Percentiles rank a stretch among this genome's conserved stretches.
Conservation (phyloP, 2,113 vertebrate genomes). For the Rallus limicola region DNA sequence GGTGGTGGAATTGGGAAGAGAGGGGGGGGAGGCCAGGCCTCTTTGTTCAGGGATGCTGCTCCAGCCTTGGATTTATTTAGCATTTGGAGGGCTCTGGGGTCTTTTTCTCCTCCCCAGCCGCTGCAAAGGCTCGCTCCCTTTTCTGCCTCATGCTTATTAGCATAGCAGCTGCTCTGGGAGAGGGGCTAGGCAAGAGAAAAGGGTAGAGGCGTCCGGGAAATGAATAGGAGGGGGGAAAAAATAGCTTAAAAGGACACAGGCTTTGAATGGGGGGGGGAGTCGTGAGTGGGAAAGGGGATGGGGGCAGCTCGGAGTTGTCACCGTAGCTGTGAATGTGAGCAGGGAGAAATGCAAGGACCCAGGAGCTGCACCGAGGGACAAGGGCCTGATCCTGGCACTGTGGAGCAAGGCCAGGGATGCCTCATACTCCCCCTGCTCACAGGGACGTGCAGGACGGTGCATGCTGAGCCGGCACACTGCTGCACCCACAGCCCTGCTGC, state of each 20-base stretch:
- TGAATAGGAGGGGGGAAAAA: slow-evolving; percentile 88
- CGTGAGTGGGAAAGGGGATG: slow-evolving; percentile 48
- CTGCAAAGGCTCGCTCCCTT: slow-evolving; percentile 42
- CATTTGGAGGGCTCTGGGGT: slow-evolving; percentile 75
- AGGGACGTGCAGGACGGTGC: rapidly evolving
- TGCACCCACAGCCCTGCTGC: not conserved
- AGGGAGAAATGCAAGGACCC: not conserved
- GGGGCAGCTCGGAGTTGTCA: slow-evolving; percentile 36
- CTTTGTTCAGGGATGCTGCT: slow-evolving; percentile 82
- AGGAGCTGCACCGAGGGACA: rapidly evolving
- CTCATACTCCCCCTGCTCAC: not conserved
- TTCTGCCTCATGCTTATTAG: slow-evolving; percentile 84
- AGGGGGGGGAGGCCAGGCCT: slow-evolving; percentile 56
- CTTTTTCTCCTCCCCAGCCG: slow-evolving; percentile 69
- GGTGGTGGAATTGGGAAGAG: slow-evolving; percentile 70
- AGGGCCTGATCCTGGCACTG: not conserved
- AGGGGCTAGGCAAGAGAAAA: slow-evolving; percentile 63
- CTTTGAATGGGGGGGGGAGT: slow-evolving; percentile 77
- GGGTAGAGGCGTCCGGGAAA: slow-evolving; percentile 81
- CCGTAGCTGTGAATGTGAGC: slow-evolving; percentile 13
- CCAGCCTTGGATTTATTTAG: slow-evolving; percentile 79
- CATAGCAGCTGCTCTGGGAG: slow-evolving; percentile 96
- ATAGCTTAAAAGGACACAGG: slow-evolving; percentile 83
- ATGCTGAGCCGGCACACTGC: not conserved
- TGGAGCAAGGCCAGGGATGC: not conserved